phyloP scores from a whole-genome alignment of 1,140 invertebrate genomes.

The Coelopa frigida region DNA sequence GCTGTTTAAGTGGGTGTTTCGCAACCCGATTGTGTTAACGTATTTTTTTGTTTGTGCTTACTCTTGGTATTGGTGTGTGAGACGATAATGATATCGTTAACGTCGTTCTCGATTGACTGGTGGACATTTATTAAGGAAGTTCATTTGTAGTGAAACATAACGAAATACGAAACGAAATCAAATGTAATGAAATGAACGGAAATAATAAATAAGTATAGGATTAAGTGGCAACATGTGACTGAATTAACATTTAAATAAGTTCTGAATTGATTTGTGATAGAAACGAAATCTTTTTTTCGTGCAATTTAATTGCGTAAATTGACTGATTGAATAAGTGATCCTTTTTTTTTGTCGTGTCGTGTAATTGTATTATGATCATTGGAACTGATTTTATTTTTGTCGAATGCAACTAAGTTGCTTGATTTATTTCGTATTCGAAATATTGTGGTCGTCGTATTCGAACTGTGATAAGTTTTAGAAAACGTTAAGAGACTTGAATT shows the following conservation, averaged over 20 bases:
- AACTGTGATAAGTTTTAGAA: no score
- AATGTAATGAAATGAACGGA: conserved; percentile 4
- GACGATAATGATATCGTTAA: no score
- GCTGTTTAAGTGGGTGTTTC: conserved; percentile 14
- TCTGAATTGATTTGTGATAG: conserved; percentile 5
- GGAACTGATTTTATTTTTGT: neutral
- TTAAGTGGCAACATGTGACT: conserved; percentile 3
- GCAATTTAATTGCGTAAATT: conserved; percentile 9
- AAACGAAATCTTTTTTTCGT: neutral
- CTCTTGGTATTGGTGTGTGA: no score
- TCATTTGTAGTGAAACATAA: no score
- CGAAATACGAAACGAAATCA: no score
- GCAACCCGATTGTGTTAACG: neutral
- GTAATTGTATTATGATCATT: neutral
- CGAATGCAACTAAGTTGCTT: neutral
- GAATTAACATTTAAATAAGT: neutral
- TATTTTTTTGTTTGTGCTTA: conserved; percentile 8
- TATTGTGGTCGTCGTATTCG: no score
- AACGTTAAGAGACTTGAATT: no score
- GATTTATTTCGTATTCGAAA: no score
- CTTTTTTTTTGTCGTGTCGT: neutral
- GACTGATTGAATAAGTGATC: neutral
- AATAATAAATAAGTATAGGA: conserved; percentile 7
- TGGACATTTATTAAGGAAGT: no score
- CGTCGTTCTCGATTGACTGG: no score